These are phyloP conservation scores for Chloroceryle aenea DNA, from an alignment of 2,113 vertebrate species.

Conservation along the genomic window DNA sequence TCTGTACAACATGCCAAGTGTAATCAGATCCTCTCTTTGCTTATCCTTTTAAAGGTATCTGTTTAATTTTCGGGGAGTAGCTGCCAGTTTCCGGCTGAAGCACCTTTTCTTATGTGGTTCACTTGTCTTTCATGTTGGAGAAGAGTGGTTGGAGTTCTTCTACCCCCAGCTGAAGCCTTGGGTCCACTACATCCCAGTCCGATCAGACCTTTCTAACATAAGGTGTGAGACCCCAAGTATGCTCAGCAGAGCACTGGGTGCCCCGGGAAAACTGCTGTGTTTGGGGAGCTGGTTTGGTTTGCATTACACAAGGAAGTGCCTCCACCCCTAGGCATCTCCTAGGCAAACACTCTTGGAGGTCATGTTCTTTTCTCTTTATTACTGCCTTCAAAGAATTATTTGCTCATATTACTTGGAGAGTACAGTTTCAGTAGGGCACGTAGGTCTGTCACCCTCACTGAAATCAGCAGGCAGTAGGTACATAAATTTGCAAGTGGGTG, in stretches of 20 bases:
- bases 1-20: not conserved
- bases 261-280: not conserved
- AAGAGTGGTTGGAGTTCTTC: slow-evolving; percentile 96
- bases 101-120: slow-evolving; percentile 97
- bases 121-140: slow-evolving; percentile 93
- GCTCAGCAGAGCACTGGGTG: not conserved
- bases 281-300: not conserved
- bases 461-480: not conserved
- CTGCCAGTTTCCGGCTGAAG: slow-evolving; percentile 96
- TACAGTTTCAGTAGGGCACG: not conserved
- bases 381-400: not conserved
- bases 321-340: not conserved
- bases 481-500: not conserved
- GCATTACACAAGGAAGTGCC: not conserved
- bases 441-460: not conserved
- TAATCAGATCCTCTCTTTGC: not conserved
- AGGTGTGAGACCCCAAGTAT: slow-evolving; percentile 75
- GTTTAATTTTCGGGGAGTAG: slow-evolving; percentile 97
- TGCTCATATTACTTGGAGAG: not conserved
- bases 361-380: not conserved
- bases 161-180: slow-evolving; percentile 93
- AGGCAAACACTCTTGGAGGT: not conserved
- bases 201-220: slow-evolving; percentile 89
- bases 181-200: slow-evolving; percentile 95
- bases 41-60: slow-evolving; percentile 83